A percentile compares a stretch with the other conserved stretches of the same genome.
These are phyloP conservation scores for Nyctereutes procyonoides DNA, from an alignment of 2,113 vertebrate genomes.

Conservation along the genomic window DNA sequence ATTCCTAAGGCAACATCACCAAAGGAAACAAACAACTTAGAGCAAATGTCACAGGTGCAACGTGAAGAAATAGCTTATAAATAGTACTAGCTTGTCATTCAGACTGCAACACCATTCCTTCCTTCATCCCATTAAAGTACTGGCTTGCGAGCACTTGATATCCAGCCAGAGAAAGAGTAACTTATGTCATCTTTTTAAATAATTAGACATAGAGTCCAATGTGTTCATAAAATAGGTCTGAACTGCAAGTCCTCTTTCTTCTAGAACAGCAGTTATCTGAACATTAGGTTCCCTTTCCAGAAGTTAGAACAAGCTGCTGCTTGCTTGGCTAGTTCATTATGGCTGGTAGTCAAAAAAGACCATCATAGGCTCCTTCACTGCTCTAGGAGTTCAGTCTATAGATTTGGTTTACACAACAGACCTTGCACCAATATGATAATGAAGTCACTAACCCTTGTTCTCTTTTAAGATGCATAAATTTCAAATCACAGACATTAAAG, in stretches of 20 bases:
- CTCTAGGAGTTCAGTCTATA: accelerated
- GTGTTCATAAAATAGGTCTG: constrained; percentile 48
- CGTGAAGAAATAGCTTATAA: constrained; percentile 66
- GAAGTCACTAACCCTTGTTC: not conserved
- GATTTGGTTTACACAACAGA: not conserved
- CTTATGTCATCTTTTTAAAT: constrained; percentile 63
- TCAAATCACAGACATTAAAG: not conserved
- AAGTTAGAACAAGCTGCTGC: constrained; percentile 47
- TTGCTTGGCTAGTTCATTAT: not conserved
- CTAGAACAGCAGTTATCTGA: constrained; percentile 28
- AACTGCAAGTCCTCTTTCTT: constrained; percentile 32
- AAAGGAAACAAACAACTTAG: constrained; percentile 64
- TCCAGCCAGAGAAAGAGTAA: constrained; percentile 30
- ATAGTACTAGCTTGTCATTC: constrained; percentile 55
- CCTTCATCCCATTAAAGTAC: constrained; percentile 32
- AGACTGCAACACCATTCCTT: constrained; percentile 24
- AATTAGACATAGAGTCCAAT: constrained; percentile 33
- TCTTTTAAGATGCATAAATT: not conserved
- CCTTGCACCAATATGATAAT: too few relatives aligned
- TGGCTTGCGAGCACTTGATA: constrained; percentile 35
- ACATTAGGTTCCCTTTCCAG: constrained; percentile 28
- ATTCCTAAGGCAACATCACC: constrained; percentile 72
- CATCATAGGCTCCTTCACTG: not conserved
- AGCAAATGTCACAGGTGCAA: constrained; percentile 72
- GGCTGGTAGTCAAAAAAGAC: not conserved